Percentiles rank a stretch among this genome's conserved stretches.
These are phyloP conservation scores for Sebastes kiyomatsui DNA, from an alignment of 2,797 vertebrate genomes.

Conservation along the genomic window DNA sequence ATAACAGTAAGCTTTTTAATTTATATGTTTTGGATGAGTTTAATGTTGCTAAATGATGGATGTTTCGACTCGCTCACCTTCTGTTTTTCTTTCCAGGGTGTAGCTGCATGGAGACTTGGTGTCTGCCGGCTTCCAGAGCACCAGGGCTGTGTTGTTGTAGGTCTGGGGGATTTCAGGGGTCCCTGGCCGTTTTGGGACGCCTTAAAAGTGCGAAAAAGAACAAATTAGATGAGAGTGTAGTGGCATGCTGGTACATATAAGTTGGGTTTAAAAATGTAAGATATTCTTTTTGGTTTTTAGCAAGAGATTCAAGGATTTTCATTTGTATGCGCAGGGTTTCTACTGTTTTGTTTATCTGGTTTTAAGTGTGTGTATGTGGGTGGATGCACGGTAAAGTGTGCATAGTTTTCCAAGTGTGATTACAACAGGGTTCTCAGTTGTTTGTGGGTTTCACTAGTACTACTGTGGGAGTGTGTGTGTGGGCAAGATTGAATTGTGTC, in stretches of 20 bases:
- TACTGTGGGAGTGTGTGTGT: not conserved
- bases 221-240: not conserved
- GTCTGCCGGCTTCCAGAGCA: slow-evolving; percentile 93
- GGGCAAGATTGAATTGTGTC: not conserved
- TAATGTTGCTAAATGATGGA: not conserved
- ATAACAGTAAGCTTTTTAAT: not conserved
- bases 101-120: slow-evolving; percentile 91
- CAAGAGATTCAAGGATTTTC: not conserved
- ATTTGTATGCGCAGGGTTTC: no score
- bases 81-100: slow-evolving; percentile 86
- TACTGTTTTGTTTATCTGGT: not conserved
- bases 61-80: slow-evolving; percentile 79
- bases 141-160: slow-evolving; percentile 92
- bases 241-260: not conserved
- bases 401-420: not conserved
- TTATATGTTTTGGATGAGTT: not conserved
- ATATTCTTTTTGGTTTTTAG: not conserved
- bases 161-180: slow-evolving; percentile 94
- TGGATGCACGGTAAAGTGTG: not conserved
- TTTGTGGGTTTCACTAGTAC: no score
- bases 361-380: not conserved
- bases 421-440: no score
- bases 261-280: not conserved
- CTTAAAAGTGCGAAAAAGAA: slow-evolving; percentile 65
- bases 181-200: slow-evolving; percentile 88